A percentile compares a stretch with the other conserved stretches of the same genome.
Evolutionary conservation across 2,888 invertebrate genomes (phyloP).

Genomic region (Lacanobia wlatinum): DNA sequence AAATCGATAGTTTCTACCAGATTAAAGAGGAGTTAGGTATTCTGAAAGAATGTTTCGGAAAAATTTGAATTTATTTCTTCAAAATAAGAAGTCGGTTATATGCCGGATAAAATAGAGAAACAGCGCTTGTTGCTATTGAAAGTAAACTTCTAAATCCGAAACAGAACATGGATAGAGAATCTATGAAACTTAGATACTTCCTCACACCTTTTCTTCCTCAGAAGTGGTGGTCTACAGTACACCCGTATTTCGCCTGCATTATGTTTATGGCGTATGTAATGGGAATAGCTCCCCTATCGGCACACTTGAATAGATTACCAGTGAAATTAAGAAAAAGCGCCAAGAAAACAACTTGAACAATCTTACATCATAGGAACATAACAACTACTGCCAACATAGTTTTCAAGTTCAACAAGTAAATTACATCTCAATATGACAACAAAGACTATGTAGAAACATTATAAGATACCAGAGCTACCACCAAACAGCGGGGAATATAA

Average conservation of each 20-base stretch:
- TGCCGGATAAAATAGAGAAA: not conserved
- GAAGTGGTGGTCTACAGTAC: too few relatives aligned
- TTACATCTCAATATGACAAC: conserved; percentile 24
- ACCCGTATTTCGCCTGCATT: too few relatives aligned
- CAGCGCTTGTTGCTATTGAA: too few relatives aligned
- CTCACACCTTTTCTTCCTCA: too few relatives aligned
- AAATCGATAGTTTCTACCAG: conserved; percentile 42
- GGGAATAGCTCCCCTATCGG: too few relatives aligned
- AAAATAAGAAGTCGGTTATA: not conserved
- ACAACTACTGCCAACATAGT: not conserved
- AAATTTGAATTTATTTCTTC: too few relatives aligned
- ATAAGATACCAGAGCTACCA: conserved; percentile 70
- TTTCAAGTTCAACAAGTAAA: conserved; percentile 27
- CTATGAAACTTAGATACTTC: too few relatives aligned
- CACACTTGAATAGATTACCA: too few relatives aligned
- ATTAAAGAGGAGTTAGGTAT: not conserved
- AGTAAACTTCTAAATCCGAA: too few relatives aligned
- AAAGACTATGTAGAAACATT: conserved; percentile 65
- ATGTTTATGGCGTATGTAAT: too few relatives aligned
- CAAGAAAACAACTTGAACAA: not conserved
- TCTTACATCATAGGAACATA: not conserved
- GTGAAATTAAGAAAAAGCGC: not conserved
- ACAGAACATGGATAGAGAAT: too few relatives aligned
- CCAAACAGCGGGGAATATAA: conserved; percentile 83
- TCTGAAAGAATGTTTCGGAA: not conserved